A percentile compares a stretch with the other conserved stretches of the same genome.
These are phyloP conservation scores for Cirrhinus mrigala DNA, from an alignment of 2,797 vertebrate genomes.

Conservation along the genomic window DNA sequence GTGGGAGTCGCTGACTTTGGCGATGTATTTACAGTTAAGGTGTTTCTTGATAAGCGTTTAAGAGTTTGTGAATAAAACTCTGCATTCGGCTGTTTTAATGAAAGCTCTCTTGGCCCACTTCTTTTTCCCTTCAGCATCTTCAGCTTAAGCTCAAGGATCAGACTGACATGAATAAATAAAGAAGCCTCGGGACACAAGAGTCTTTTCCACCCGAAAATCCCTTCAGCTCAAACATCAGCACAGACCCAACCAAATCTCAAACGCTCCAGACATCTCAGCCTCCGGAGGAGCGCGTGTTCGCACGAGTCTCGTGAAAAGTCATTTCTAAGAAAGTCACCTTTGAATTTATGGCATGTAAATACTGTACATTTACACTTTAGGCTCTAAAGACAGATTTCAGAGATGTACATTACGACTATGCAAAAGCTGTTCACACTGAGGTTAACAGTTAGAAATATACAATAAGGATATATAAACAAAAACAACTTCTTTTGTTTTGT, in stretches of 20 bases:
- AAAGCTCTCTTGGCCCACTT: slow-evolving; percentile 43
- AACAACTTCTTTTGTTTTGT: slow-evolving; percentile 15
- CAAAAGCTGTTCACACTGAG: background rate
- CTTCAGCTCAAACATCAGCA: slow-evolving; percentile 46
- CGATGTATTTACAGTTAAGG: slow-evolving; percentile 32
- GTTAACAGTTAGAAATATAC: background rate
- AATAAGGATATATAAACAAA: background rate
- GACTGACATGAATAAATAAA: slow-evolving; percentile 62
- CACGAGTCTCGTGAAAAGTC: slow-evolving; percentile 2
- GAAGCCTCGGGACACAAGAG: slow-evolving; percentile 44
- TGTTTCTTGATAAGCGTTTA: slow-evolving; percentile 32
- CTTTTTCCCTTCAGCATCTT: slow-evolving; percentile 48
- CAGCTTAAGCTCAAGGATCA: slow-evolving; percentile 57
- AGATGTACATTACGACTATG: background rate
- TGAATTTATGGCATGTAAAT: background rate
- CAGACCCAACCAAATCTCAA: slow-evolving; percentile 39
- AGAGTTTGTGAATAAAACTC: slow-evolving; percentile 35
- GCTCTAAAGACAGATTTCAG: background rate
- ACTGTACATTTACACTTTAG: slow-evolving; percentile 5
- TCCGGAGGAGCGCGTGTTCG: background rate
- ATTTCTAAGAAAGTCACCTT: slow-evolving; percentile 23
- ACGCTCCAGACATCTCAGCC: slow-evolving; percentile 21
- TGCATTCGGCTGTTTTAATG: slow-evolving; percentile 46
- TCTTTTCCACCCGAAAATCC: slow-evolving; percentile 47
- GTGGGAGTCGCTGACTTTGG: slow-evolving; percentile 18